These are phyloP conservation scores for Phrynosoma platyrhinos DNA, from an alignment of 2,113 vertebrate species.

Conservation along the genomic window DNA sequence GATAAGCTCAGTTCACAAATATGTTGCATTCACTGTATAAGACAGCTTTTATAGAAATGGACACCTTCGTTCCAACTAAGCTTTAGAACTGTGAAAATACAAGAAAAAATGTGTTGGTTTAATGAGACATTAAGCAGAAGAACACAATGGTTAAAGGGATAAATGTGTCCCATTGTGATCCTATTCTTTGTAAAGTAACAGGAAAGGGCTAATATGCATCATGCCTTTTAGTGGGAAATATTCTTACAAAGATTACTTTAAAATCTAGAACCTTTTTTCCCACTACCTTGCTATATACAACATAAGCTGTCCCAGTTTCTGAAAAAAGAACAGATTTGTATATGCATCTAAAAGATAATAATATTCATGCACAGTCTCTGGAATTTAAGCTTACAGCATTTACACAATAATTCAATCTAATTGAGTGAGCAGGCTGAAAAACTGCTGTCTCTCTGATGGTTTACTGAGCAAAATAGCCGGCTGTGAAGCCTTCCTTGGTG, in stretches of 20 bases:
- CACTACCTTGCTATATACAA: conserved; percentile 34
- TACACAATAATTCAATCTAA: conserved; percentile 78
- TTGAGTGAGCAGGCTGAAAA: conserved; percentile 73
- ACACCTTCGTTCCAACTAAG: conserved; percentile 19
- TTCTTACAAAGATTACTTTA: conserved; percentile 45
- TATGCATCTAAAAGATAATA: conserved; percentile 45
- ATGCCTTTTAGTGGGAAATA: background rate
- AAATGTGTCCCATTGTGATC: conserved; percentile 11
- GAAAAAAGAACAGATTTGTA: conserved; percentile 70
- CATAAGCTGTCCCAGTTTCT: conserved; percentile 62
- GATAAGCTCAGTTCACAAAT: conserved; percentile 2
- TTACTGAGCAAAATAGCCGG: conserved; percentile 68
- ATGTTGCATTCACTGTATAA: background rate
- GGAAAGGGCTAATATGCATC: conserved; percentile 20
- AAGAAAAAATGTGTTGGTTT: conserved; percentile 6
- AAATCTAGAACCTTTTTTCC: conserved; percentile 45
- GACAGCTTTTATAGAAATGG: conserved; percentile 14
- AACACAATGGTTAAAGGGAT: conserved; percentile 25
- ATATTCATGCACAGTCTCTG: conserved; percentile 65
- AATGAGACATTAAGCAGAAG: background rate
- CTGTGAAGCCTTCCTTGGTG: conserved; percentile 79
- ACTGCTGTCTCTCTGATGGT: conserved; percentile 68
- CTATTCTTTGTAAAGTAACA: background rate
- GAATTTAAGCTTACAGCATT: conserved; percentile 71
- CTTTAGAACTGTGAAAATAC: background rate